Conservation (phyloP, 2,113 vertebrate species). For the Paracanthobrama guichenoti region DNA sequence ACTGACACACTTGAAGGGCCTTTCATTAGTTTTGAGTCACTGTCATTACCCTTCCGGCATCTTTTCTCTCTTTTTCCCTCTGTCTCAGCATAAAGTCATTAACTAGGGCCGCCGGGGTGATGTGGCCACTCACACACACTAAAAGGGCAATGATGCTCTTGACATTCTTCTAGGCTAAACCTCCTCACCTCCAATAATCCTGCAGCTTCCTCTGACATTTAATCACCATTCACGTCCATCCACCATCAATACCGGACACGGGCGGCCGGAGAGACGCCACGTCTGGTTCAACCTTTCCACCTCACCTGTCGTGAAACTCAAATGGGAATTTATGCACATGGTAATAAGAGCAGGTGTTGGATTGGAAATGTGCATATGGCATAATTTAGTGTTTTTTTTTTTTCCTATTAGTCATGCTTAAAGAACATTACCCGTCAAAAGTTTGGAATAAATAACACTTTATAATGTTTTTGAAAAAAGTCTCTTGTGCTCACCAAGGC, state of each 20-base stretch:
- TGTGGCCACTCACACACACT: slow-evolving; percentile 51
- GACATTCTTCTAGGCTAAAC: slow-evolving; percentile 55
- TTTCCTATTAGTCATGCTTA: slow-evolving; percentile 6
- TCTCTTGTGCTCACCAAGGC: neutral
- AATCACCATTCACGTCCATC: slow-evolving; percentile 57
- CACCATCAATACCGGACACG: slow-evolving; percentile 34
- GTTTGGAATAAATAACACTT: too few species aligned
- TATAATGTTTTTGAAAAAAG: too few species aligned
- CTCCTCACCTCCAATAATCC: slow-evolving; percentile 58
- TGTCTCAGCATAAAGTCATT: slow-evolving; percentile 54
- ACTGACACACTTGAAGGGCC: neutral
- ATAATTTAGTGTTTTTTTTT: neutral
- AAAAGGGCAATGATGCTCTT: slow-evolving; percentile 57
- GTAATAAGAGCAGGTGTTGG: slow-evolving; percentile 7
- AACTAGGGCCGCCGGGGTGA: slow-evolving; percentile 57
- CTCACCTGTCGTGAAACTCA: slow-evolving; percentile 1
- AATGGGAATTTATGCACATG: slow-evolving; percentile 3
- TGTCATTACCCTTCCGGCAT: neutral
- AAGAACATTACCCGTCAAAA: neutral
- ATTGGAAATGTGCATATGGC: neutral
- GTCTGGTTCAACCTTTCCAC: slow-evolving; percentile 20
- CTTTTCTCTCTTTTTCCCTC: neutral
- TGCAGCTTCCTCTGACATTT: slow-evolving; percentile 57
- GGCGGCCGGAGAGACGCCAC: neutral
- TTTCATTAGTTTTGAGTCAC: slow-evolving; percentile 17